Base-by-base conservation (phyloP, 2,113 vertebrate species). In the Todiramphus chloris region DNA sequence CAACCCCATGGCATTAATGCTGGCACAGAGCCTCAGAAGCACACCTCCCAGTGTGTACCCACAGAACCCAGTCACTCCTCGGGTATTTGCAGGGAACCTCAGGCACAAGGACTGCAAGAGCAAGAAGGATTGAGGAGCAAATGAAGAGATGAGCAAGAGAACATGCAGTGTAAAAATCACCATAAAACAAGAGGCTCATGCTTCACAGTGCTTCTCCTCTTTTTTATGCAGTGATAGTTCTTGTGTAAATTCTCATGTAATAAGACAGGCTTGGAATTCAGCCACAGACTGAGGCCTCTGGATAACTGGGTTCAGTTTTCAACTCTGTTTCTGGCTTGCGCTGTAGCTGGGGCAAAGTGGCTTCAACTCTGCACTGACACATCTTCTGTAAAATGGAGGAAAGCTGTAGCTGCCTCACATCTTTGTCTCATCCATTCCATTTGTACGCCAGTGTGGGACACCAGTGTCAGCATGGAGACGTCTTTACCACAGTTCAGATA, bases 371-470 rank as follows among this genome's bases (percentile, higher is more conserved):
- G 64, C 2, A 13, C n/a, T 44, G 25, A 79, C 48, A 44, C 10
- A 60, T 35, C 70, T 56, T 53, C 19, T 43, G 37, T n/a, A 58
- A 69, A 72, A 82, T 9, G 24, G 48, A 82, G 12, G 27, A 7
- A 64, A 75, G 20, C 16, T 1, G 1, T 4, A 68, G 30, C 2
- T 77, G 48, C 25, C 31, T 35, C 25, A 55, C 0, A 0, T 64
- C 41, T 59, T 86, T 67, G 31, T 16, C 66, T 58, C 31, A n/a
- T 50, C 33, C 55, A 6, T 76, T 69, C 6, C 46, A 16, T 35
- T 2, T 59, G 46, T 41, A 82, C 53, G 83, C 10, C 44, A 62
- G 12, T 13, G 64, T 46, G 77, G 44, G 51, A 82, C 58, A 85
- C 10, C 39, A 62, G 16, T 13, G 68, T 46, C 51, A 81, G 46